Conservation (phyloP, 1,140 invertebrate genomes). For the Chelonus insularis region DNA sequence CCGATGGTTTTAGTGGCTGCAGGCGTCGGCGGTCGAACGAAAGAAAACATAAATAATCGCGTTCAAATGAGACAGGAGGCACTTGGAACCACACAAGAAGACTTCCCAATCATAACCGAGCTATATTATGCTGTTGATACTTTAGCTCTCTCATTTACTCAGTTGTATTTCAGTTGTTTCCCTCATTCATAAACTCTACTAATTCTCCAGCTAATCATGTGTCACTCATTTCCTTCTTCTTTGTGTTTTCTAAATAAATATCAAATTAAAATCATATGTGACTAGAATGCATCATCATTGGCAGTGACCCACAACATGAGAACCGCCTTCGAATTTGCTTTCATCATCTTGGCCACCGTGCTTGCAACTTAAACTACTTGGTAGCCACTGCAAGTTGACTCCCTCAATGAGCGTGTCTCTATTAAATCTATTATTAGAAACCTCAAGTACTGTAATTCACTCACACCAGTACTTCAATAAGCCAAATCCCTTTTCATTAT, state of each 20-base stretch:
- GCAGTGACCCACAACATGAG: background rate
- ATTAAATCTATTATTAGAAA: constrained; percentile 60
- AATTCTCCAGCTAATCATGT: constrained; percentile 17
- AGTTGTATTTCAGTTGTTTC: constrained; percentile 14
- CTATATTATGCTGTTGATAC: background rate
- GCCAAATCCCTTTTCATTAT: background rate
- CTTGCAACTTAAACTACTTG: constrained; percentile 37
- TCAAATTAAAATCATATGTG: background rate
- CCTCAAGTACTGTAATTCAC: background rate
- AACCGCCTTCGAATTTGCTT: background rate
- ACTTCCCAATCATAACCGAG: background rate
- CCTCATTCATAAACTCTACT: constrained; percentile 17
- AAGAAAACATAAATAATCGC: constrained; percentile 63
- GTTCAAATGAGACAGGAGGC: constrained; percentile 59
- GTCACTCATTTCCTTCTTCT: background rate
- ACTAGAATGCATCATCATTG: background rate
- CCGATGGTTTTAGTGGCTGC: constrained; percentile 56
- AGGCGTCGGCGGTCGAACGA: constrained; percentile 52
- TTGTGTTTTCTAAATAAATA: no score
- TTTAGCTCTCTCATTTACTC: background rate
- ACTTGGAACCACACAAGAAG: constrained; percentile 51
- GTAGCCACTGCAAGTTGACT: constrained; percentile 25
- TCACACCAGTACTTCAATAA: background rate
- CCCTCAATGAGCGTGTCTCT: constrained; percentile 60
- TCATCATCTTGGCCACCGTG: constrained; percentile 22